Evolutionary conservation across 2,797 vertebrate species (phyloP).

Genomic region (Amazonetta brasiliensis): DNA sequence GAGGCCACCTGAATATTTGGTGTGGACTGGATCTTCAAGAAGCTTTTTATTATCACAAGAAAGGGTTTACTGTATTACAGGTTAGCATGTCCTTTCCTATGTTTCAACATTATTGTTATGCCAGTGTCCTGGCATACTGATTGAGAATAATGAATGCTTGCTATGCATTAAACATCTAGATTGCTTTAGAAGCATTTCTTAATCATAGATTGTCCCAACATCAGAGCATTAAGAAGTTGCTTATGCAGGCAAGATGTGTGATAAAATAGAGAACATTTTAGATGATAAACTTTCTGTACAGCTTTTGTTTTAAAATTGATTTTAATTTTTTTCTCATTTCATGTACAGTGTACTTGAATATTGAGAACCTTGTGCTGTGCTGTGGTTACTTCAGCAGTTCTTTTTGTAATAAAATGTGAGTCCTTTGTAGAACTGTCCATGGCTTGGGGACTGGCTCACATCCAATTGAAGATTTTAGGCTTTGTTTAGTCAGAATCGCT

Average conservation of each 20-base stretch:
- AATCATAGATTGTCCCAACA: not conserved
- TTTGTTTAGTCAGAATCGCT: not conserved
- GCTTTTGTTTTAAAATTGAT: not conserved
- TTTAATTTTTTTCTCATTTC: not conserved
- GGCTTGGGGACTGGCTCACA: fast-evolving
- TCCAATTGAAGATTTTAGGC: not conserved
- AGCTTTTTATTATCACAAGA: not conserved
- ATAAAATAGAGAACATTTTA: not conserved
- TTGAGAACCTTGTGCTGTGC: not conserved
- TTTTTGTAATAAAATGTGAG: not conserved
- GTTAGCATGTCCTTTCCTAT: not conserved
- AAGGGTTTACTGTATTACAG: not conserved
- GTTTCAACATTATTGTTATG: not conserved
- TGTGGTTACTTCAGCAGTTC: not conserved
- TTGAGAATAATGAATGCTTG: not conserved
- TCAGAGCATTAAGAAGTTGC: not conserved
- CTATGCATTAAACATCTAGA: not conserved
- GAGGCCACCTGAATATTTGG: not conserved
- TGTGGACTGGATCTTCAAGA: not conserved
- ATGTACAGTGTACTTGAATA: not conserved
- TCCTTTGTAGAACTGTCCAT: not conserved
- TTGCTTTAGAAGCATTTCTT: not conserved
- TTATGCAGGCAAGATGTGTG: not conserved
- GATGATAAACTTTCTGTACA: not conserved
- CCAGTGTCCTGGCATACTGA: not conserved